Evolutionary conservation across 2,113 vertebrate species (phyloP), one percentile per base, ranked within the genome.

Genomic region (Pluvianellus socialis): DNA sequence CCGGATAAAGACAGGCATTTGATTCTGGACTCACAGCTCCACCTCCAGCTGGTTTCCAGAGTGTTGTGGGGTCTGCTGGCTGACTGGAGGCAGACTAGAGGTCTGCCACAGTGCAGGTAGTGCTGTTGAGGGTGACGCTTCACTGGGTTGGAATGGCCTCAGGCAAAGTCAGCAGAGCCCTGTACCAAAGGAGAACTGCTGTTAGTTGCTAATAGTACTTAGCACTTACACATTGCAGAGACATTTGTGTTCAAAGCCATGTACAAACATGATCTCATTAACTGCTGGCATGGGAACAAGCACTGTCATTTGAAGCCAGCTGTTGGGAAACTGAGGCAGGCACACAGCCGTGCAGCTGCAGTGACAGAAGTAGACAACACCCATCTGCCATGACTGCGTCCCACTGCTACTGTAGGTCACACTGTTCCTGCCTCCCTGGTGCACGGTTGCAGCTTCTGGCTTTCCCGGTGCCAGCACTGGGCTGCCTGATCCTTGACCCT

Each of bases 141-240:
- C 95, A 63, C 85, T 86, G 92, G 77, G 62, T 76, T 92, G 63
- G 59, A 90, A 94, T 95, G 93, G 97, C 95, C 96, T 79, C 85
- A 84, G 93, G 97, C 95, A 94, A 92, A 93, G 91, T 65, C 85
- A 88, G 82, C 61, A 74, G 86, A 94, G 86, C 79, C 66, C 66
- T 79, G 87, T 58, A 75, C 79, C 75, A 35, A 76, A 76, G 79
- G 38, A 91, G 82, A 94, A 32, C 75, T 92, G 90, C 87, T 90
- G 93, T 18, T 93, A 84, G 81, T 26, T 96, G 96, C 44, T 96
- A 97, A 97, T 88, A 92, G 82, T 44, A 65, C 65, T 97, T 82
- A 97, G 90, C 95, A 44, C 61, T 96, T 63, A 92, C 96, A 96
- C 1, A 3, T 26, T 53, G 42, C 65, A 77, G 67, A 73, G 67